Evolutionary conservation across 2,888 invertebrate species (phyloP), one percentile per base, ranked within the genome.

Genomic region (Marasmarcha lunaedactyla): DNA sequence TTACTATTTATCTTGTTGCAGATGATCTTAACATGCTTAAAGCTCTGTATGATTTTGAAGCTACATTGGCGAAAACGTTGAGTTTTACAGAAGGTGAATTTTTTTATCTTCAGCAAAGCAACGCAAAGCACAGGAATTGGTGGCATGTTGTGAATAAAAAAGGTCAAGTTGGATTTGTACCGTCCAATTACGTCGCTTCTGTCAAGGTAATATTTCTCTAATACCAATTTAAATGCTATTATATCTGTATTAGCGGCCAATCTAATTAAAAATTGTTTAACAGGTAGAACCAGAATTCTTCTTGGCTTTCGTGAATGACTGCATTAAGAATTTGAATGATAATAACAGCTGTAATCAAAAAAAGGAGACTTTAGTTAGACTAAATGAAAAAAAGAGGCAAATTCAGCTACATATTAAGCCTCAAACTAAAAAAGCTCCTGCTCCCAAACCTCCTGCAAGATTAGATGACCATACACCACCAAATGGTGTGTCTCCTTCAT

Each of bases 71-170:
- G 10, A 93, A 93, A 76, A 93, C 94, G 5, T 78, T 94, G 44
- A 92, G 90, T 63, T 94, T 94, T 70, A 86, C 86, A 49, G 90
- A 90, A 58, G 91, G 92, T 45, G 93, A 94, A 64, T 89, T 88
- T 63, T 94, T 94, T 65, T 89, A 91, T 54, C 77, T 94, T 13
- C 90, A 93, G 57, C 93, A 93, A 62, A 90, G 87, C 14, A 90
- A 89, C 46, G 89, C 89, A 2, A 92, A 92, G 57, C 91, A 93
- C 63, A 86, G 89, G 47, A 93, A 94, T 64, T 94, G 93, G 94
- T 94, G 93, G 93, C 92, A 92, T 84, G 93, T 94, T 37, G 89
- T 93, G 51, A 93, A 92, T 76, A 89, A 86, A 65, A 88, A 87
- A 63, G 94, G 93, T 53, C 90, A 92, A 68, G 87, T 93, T 50